These are phyloP conservation scores for Ruditapes philippinarum DNA, from an alignment of 1,140 invertebrate species.

Conservation along the genomic window DNA sequence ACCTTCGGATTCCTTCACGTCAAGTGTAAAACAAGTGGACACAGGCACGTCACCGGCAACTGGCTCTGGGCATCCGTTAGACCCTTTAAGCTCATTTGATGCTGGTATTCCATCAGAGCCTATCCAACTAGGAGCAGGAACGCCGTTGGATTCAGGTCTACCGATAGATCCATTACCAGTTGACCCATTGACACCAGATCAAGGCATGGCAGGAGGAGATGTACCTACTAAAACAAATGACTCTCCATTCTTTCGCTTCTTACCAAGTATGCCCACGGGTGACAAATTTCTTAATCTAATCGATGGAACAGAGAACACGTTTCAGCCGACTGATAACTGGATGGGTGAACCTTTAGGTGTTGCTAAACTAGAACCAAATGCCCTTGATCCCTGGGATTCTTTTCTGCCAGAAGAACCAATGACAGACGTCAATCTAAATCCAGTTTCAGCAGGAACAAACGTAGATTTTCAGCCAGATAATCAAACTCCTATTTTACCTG, in stretches of 20 bases:
- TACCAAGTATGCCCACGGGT: not conserved
- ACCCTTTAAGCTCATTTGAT: not conserved
- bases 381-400: not conserved
- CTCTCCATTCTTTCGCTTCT: not conserved
- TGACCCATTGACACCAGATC: not conserved
- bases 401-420: not conserved
- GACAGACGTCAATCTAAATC: not conserved
- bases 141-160: not conserved
- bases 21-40: too few species aligned
- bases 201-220: not conserved
- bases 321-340: conserved; percentile 14
- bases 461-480: not conserved
- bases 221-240: not conserved
- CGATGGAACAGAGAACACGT: not conserved
- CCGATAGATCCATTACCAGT: not conserved
- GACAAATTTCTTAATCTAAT: not conserved
- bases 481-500: not conserved
- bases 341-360: not conserved
- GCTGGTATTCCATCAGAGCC: not conserved
- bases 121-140: not conserved
- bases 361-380: not conserved
- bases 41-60: too few species aligned
- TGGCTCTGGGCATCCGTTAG: too few species aligned
- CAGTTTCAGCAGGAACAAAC: not conserved
- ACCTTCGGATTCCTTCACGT: too few species aligned